Evolutionary conservation across 2,113 vertebrate genomes (phyloP).

Genomic region (Aspidoscelis tigris): DNA sequence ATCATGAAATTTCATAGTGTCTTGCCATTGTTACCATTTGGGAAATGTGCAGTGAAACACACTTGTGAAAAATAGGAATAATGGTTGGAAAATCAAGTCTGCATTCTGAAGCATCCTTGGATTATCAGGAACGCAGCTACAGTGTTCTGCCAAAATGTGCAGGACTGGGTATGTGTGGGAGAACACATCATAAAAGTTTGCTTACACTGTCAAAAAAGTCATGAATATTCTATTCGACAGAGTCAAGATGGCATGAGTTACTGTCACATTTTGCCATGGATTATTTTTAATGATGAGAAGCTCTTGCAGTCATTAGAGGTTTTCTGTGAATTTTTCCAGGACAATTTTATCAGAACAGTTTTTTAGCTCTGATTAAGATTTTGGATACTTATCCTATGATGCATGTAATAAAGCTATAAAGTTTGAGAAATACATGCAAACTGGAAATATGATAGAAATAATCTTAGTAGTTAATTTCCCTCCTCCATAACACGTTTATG

Average conservation of each 20-base stretch:
- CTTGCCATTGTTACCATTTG: constrained; percentile 12
- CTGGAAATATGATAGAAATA: neutral
- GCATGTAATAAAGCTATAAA: neutral
- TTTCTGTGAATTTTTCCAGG: neutral
- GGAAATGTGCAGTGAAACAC: neutral
- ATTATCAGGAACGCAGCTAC: neutral
- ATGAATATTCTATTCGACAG: neutral
- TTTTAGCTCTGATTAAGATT: neutral
- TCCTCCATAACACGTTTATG: rapidly evolving
- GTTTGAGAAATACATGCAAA: neutral
- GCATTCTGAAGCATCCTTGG: neutral
- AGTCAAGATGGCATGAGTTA: neutral
- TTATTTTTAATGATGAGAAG: neutral
- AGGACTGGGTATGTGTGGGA: neutral
- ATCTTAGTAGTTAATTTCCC: neutral
- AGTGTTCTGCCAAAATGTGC: neutral
- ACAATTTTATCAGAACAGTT: neutral
- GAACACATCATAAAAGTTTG: neutral
- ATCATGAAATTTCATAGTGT: neutral
- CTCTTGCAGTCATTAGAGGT: neutral
- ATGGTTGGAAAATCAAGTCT: neutral
- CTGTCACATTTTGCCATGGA: constrained; percentile 4
- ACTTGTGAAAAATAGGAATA: constrained; percentile 28
- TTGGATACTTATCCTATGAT: neutral
- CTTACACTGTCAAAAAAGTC: neutral